Evolutionary conservation across 2,888 invertebrate species (phyloP).

Genomic region (Ectropis crepuscularia): DNA sequence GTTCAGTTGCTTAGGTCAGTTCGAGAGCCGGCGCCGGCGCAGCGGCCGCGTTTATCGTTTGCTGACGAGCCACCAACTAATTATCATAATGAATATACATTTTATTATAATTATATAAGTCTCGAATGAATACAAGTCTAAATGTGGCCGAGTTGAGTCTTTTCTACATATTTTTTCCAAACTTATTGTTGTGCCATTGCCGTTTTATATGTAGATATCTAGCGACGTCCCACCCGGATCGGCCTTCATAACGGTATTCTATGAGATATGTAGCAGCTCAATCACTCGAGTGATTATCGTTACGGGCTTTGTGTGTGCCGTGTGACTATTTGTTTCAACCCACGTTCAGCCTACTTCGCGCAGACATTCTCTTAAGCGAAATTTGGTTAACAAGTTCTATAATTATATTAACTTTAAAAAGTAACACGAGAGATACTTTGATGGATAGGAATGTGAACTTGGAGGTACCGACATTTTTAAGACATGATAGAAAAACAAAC

Average conservation of each 20-base stretch:
- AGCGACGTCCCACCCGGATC: neutral
- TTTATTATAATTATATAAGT: neutral
- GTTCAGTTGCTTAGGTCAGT: constrained; percentile 8
- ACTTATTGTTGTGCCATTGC: no score
- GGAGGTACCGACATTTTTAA: no score
- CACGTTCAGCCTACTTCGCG: neutral
- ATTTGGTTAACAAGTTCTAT: neutral
- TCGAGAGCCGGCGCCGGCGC: neutral
- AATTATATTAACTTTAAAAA: no score
- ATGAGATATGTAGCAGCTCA: constrained; percentile 9
- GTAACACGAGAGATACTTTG: no score
- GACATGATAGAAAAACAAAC: no score
- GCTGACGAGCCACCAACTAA: neutral
- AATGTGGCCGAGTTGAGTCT: neutral
- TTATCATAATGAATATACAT: constrained; percentile 1
- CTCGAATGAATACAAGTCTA: neutral
- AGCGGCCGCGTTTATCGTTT: no score
- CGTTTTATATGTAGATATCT: neutral
- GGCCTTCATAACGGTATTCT: constrained; percentile 7
- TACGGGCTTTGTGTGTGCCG: constrained; percentile 3
- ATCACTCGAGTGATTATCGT: constrained; percentile 7
- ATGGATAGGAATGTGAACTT: no score
- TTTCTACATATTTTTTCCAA: no score
- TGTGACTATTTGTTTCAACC: constrained; percentile 4
- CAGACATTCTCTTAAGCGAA: neutral